Percentiles rank a stretch among this genome's conserved stretches.
phyloP scores from a whole-genome alignment of 2,113 vertebrate species.

The Antechinus flavipes region DNA sequence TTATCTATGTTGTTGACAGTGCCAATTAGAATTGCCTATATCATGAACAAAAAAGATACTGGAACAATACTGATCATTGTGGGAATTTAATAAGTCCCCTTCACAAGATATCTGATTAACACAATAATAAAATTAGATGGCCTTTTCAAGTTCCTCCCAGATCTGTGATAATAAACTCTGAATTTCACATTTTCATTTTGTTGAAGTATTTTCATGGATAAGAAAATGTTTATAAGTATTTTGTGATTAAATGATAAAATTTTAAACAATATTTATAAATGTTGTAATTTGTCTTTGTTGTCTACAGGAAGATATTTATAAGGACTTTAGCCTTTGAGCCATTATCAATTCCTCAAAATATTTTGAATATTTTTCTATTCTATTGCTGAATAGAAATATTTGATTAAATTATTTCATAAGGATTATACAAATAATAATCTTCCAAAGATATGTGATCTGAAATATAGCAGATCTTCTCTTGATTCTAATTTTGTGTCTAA shows the following conservation, averaged over 20 bases:
- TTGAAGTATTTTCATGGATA: neutral
- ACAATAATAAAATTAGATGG: neutral
- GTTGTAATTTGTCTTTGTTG: neutral
- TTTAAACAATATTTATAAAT: neutral
- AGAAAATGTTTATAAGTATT: neutral
- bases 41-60: neutral
- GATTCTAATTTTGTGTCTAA: neutral
- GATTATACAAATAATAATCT: neutral
- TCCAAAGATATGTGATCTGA: neutral
- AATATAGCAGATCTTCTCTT: neutral
- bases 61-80: neutral
- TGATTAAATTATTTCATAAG: neutral
- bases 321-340: neutral
- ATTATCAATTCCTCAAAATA: neutral
- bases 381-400: neutral
- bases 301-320: neutral
- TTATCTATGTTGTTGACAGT: neutral
- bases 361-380: neutral
- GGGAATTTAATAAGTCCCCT: neutral
- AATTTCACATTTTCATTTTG: neutral
- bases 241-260: neutral
- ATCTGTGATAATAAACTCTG: neutral
- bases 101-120: neutral
- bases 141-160: neutral
- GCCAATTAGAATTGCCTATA: neutral